phyloP scores from a whole-genome alignment of 2,888 invertebrate species.

The Drosophila mimica region DNA sequence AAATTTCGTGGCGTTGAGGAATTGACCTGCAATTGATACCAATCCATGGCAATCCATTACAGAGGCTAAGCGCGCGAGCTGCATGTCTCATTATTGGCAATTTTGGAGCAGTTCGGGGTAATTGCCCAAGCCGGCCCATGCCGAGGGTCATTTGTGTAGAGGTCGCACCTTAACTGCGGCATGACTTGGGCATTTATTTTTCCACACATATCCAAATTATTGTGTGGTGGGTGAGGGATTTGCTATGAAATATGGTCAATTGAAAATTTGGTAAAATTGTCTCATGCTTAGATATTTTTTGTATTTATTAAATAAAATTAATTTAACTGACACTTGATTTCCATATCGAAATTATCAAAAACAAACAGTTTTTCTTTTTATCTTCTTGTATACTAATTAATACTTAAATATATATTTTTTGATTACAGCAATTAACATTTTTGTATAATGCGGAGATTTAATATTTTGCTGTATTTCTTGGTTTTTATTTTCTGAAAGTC shows the following conservation, averaged over 20 bases:
- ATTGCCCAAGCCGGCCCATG: constrained; percentile 52
- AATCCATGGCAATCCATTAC: constrained; percentile 83
- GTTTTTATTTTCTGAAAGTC: constrained; percentile 19
- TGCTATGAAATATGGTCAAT: background rate
- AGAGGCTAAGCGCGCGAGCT: constrained; percentile 81
- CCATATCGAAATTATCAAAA: constrained; percentile 63
- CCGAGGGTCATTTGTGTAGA: constrained; percentile 57
- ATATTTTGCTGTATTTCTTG: constrained; percentile 13
- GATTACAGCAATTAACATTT: constrained; percentile 60
- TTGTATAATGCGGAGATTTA: constrained; percentile 39
- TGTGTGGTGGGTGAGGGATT: constrained; percentile 1
- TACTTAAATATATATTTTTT: constrained; percentile 57
- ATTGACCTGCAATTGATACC: constrained; percentile 84
- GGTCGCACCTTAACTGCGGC: constrained; percentile 40
- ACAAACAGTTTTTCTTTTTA: constrained; percentile 48
- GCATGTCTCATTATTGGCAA: constrained; percentile 84
- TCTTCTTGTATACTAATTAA: constrained; percentile 50
- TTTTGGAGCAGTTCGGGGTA: constrained; percentile 76
- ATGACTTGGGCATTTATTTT: constrained; percentile 65
- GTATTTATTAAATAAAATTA: constrained; percentile 63
- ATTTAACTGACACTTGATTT: constrained; percentile 69
- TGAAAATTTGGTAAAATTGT: background rate
- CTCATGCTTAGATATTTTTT: constrained; percentile 13
- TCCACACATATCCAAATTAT: constrained; percentile 42
- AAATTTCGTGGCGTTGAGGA: constrained; percentile 66